Evolutionary conservation across 2,888 invertebrate genomes (phyloP), one percentile per base, ranked within the genome.

Genomic region (Drosophila stalkeri): DNA sequence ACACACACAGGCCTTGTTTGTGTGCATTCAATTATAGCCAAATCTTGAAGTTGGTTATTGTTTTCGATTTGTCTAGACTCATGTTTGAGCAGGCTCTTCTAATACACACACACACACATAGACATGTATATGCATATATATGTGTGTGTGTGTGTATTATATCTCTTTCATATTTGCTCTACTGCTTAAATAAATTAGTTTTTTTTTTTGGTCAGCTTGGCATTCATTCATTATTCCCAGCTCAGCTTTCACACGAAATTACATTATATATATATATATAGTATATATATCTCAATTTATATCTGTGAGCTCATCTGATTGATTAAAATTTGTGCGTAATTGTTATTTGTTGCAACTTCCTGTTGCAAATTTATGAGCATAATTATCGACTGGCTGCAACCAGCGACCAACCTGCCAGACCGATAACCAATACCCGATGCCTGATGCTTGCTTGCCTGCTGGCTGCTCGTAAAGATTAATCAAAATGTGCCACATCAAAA

Each of bases 11-110:
- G 51, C 31, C 47, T 63, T 81, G 80, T 75, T 74, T 80, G 82
- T 86, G 84, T 81, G 89, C 89, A 80, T 86, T 86, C 89, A 89
- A 86, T 86, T 86, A 86, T 86, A 72, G 85, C 69, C 72, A 73
- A 62, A 84, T 84, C 89, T 89, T 83, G 80, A 84, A 81, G 89
- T 68, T 84, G 62, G 84, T 76, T 86, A 86, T 89, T 89, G 89
- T 86, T 86, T 86, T 86, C 85, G 84, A 85, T 86, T 89, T 72
- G 85, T 80, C 83, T 75, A 84, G 87, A 84, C 86, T 68, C 62
- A 70, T 86, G 86, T 86, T 85, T 89, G 82, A 86, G 62, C 56
- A 81, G 76, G 23, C 54, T 41, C 41, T 44, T 3, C 3, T 49
- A 37, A 20, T 41, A 33, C 39, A 23, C n/a, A 37, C 35, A 31